Base-by-base conservation (phyloP, 2,113 vertebrate genomes). In the Epinephelus fuscoguttatus region DNA sequence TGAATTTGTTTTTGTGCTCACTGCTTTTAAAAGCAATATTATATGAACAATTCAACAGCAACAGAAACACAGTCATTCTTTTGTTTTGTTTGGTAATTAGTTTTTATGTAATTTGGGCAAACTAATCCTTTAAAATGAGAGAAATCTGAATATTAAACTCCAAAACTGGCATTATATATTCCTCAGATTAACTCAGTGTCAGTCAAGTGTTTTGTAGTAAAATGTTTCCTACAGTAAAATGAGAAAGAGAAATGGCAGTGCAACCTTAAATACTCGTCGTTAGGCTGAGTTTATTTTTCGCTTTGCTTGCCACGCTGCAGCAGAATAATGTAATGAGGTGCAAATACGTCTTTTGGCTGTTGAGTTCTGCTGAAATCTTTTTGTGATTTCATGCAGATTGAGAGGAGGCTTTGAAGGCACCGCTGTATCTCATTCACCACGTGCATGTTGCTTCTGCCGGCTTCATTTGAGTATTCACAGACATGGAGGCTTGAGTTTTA, bases 321-420 rank as follows among this genome's bases (percentile, higher is more conserved):
- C 33, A 10, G 30, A 56, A 63, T 30, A 60, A 21, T 47, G 9
- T 70, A 79, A 79, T 76, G 59, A 67, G 45, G 42, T 53, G 67
- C 45, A 85, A 76, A 76, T 76, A 8, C 33, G 33, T 71, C 45
- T 67, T 50, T 66, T 67, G 45, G 55, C 33, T 42, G 19, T 63
- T 57, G 56, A 70, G 60, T 68, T 71, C 15, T 50, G 60, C 45
- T 25, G 62, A 45, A 73, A 60, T 77, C 52, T 73, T n/a, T 64
- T 73, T 73, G 52, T 37, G 50, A 72, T 66, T 81, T 68, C 40
- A 60, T 74, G 27, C 72, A 80, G 40, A 72, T 59, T 66, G 40
- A 4, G 17, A 27, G 15, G 50, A 13, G 10, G 30, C 40, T 64
- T 56, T 76, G 21, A 84, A 55, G 55, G 37, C 60, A 53, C 62